Evolutionary conservation across 2,888 invertebrate genomes (phyloP), one percentile per base, ranked within the genome.

Genomic region (Sphaerophoria taeniata): DNA sequence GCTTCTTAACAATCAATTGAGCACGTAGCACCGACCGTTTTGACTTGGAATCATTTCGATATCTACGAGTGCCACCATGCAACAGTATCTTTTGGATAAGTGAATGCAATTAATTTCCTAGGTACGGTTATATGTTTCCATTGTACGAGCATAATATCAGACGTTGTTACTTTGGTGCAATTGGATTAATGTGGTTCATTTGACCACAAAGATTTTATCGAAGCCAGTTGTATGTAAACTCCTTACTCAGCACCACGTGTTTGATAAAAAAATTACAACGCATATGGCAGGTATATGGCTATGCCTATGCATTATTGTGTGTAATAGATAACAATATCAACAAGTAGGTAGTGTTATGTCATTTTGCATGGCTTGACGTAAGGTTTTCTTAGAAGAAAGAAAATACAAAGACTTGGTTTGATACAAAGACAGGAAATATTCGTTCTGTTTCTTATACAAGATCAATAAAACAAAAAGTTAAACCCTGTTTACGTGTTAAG

Each of bases 131-230:
- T 55, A 34, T 55, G 45, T 65, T 47, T 24, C 65, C 24, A 74
- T 65, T 75, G 75, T 58, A 43, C 43, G 43, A 43, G 43, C 12
- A 43, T 43, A 43, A 43, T 43, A 75, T 58, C 49, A 39, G 53
- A 58, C 56, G 49, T 67, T 61, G 56, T 39, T 75, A 31, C 12
- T 75, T 49, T 67, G 39, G 34, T 75, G 75, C 67, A 75, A 67
- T 75, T 75, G 67, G 75, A 75, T 58, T 67, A 67, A 58, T 71
- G 75, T 67, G 65, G 67, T 58, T 75, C 67, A 75, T 75, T 67
- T 75, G 58, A 58, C 75, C 67, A 56, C 75, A 75, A 67, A 58
- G 56, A 67, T 67, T 67, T 9, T 31, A 67, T 67, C 65, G 33
- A 60, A 24, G 9, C 6, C 45, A n/a, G 49, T 34, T n/a, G n/a